phyloP scores from a whole-genome alignment of 2,888 invertebrate species.

The Stenurella melanura region DNA sequence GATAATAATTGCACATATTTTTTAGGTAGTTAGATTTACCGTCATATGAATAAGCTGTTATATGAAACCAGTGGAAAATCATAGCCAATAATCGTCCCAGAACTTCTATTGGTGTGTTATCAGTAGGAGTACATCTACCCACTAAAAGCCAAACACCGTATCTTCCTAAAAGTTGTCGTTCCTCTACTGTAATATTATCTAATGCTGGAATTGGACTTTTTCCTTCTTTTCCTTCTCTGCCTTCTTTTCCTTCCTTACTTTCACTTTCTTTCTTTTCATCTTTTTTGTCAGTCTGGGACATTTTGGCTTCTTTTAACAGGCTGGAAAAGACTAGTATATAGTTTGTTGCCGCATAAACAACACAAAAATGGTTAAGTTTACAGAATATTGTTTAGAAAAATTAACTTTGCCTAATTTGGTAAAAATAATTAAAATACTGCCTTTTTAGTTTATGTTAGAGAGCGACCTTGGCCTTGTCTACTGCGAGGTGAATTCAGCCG shows the following conservation, averaged over 20 bases:
- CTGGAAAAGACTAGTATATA: slow-evolving; percentile 69
- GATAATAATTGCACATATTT: slow-evolving; percentile 9
- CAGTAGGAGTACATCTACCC: slow-evolving; percentile 89
- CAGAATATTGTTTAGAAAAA: too few relatives aligned
- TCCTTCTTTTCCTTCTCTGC: slow-evolving; percentile 65
- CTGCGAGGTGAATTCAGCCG: too few relatives aligned
- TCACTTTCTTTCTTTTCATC: slow-evolving; percentile 68
- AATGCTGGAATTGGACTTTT: slow-evolving; percentile 73
- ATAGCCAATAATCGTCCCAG: slow-evolving; percentile 95
- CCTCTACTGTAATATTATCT: slow-evolving; percentile 87
- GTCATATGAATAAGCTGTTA: slow-evolving; percentile 96
- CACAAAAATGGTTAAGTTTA: too few relatives aligned
- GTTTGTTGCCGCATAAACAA: background rate
- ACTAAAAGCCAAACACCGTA: slow-evolving; percentile 99
- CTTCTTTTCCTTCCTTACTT: slow-evolving; percentile 57
- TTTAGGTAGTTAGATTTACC: slow-evolving; percentile 75
- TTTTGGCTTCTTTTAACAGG: slow-evolving; percentile 94
- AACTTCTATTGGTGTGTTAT: slow-evolving; percentile 85
- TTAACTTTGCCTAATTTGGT: too few relatives aligned
- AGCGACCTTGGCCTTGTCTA: too few relatives aligned
- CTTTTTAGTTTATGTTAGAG: too few relatives aligned
- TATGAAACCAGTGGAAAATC: slow-evolving; percentile 99
- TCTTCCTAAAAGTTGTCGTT: slow-evolving; percentile 90
- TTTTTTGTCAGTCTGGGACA: slow-evolving; percentile 82
- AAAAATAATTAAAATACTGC: too few relatives aligned